Conservation (phyloP, 2,888 invertebrate genomes). For the Ennomos fuscantarius region DNA sequence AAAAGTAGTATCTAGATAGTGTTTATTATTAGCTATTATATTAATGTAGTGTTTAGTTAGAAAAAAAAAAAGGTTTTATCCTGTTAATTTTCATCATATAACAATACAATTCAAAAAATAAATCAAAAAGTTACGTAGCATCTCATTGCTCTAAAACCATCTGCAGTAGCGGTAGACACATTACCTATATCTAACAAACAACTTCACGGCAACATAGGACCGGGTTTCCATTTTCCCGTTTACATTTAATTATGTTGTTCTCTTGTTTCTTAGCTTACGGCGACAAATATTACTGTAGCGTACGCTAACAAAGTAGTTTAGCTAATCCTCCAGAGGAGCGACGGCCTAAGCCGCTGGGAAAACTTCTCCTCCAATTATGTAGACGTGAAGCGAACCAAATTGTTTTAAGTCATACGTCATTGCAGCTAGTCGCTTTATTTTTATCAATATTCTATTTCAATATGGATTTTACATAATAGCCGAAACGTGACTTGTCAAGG, state of each 20-base stretch:
- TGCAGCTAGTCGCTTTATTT: constrained; percentile 8
- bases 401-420: constrained; percentile 12
- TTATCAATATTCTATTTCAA: too few species aligned
- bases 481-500: too few species aligned
- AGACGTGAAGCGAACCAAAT: constrained; percentile 40
- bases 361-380: constrained; percentile 50
- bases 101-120: too few species aligned
- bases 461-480: too few species aligned
- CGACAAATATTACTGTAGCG: constrained; percentile 43
- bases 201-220: constrained; percentile 1
- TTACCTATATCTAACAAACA: not conserved
- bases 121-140: too few species aligned
- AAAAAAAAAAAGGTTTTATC: too few species aligned
- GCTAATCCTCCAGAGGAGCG: constrained; percentile 50
- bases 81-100: too few species aligned
- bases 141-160: too few species aligned
- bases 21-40: too few species aligned
- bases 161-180: not conserved
- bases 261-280: constrained; percentile 31
- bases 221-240: constrained; percentile 20
- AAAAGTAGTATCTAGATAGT: too few species aligned
- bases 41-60: too few species aligned
- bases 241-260: constrained; percentile 37
- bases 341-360: constrained; percentile 52
- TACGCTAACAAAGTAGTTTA: constrained; percentile 51